A percentile compares a stretch with the other conserved stretches of the same genome.
phyloP scores from a whole-genome alignment of 1,140 invertebrate species.

The Proctacanthus coquilletti region DNA sequence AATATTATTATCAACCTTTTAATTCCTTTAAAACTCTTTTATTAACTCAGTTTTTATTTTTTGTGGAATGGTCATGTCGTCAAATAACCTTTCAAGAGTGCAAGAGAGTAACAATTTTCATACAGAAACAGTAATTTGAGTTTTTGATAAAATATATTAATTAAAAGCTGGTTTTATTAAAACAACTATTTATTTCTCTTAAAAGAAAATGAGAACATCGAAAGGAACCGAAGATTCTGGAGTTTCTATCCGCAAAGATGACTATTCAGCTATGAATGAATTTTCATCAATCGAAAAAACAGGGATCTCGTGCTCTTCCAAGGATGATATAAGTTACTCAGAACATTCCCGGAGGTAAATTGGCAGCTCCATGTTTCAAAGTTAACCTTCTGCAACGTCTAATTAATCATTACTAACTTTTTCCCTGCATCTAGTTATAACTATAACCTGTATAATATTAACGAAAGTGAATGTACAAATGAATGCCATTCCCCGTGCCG shows the following conservation, averaged over 20 bases:
- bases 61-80: no score
- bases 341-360: constrained; percentile 22
- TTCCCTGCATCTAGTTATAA: no score
- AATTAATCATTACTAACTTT: no score
- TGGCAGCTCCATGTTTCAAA: background rate
- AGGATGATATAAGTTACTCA: constrained; percentile 24
- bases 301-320: constrained; percentile 23
- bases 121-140: no score
- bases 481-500: constrained; percentile 20
- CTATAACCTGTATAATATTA: constrained; percentile 22
- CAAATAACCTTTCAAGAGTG: no score
- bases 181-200: background rate
- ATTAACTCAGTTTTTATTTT: no score
- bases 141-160: no score
- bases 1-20: no score
- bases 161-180: no score
- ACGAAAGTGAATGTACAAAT: constrained; percentile 10
- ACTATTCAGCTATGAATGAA: constrained; percentile 18
- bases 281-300: constrained; percentile 24
- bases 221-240: constrained; percentile 25
- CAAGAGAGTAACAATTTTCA: no score
- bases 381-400: background rate
- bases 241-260: constrained; percentile 25
- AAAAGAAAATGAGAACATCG: constrained; percentile 16
- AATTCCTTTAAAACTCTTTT: no score